Percentiles rank a stretch among this genome's conserved stretches.
Evolutionary conservation across 2,113 vertebrate species (phyloP).

Genomic region (Elgaria multicarinata): DNA sequence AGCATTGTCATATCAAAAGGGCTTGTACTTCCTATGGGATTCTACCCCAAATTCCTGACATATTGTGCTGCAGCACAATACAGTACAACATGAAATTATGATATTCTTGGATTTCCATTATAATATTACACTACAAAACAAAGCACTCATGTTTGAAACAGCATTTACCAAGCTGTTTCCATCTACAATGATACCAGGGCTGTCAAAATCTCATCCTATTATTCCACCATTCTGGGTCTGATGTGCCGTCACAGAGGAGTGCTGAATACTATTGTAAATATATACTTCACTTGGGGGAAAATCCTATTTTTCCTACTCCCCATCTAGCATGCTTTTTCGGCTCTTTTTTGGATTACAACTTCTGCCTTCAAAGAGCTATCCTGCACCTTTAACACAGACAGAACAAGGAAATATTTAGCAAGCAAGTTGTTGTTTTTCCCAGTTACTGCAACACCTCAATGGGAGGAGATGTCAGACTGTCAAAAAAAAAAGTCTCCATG

Average conservation of each 20-base stretch:
- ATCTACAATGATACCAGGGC: background rate
- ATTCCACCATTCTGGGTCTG: background rate
- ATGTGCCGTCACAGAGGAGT: background rate
- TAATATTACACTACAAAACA: background rate
- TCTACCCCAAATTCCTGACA: background rate
- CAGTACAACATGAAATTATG: background rate
- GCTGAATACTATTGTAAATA: background rate
- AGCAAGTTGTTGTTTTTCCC: background rate
- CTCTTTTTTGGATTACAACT: background rate
- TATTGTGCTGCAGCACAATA: background rate
- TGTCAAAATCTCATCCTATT: slow-evolving; percentile 9
- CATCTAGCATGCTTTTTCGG: background rate
- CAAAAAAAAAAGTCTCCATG: background rate
- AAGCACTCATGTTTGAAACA: background rate
- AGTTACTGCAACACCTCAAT: background rate
- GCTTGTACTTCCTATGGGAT: background rate
- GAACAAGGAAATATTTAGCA: background rate
- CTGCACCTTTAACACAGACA: background rate
- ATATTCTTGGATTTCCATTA: background rate
- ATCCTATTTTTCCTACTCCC: background rate
- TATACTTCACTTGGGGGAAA: background rate
- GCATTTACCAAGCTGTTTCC: background rate
- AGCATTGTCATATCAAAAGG: background rate
- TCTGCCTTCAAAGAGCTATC: background rate
- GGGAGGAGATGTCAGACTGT: background rate